Conservation (phyloP, 1,140 invertebrate genomes). For the Drosophila busckii region DNA sequence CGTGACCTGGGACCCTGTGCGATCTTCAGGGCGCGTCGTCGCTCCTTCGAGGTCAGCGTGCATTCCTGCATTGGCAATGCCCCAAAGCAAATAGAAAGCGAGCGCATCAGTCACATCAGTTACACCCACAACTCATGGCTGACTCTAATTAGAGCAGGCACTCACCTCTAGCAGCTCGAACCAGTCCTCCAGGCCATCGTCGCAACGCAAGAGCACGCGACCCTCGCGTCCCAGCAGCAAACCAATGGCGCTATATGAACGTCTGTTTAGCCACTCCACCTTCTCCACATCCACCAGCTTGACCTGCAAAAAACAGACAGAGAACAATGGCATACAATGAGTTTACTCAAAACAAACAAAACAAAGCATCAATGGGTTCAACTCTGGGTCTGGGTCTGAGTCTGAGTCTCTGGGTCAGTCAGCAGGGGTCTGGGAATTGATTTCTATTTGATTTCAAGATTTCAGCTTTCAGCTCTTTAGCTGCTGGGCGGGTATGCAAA, state of each 20-base stretch:
- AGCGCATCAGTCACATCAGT: too few species aligned
- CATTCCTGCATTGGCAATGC: conserved; percentile 79
- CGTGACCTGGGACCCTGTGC: conserved; percentile 79
- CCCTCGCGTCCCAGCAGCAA: conserved; percentile 81
- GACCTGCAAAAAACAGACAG: too few species aligned
- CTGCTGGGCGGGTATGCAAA: too few species aligned
- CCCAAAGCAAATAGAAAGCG: too few species aligned
- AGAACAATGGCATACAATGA: too few species aligned
- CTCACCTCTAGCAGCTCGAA: conserved; percentile 81
- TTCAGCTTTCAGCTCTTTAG: conserved; percentile 2
- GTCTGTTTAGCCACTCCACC: conserved; percentile 84
- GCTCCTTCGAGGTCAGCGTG: conserved; percentile 82
- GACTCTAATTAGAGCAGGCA: neutral
- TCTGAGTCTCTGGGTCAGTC: conserved; percentile 22
- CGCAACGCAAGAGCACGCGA: conserved; percentile 81
- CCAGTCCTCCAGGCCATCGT: conserved; percentile 82
- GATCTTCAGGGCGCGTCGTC: conserved; percentile 80
- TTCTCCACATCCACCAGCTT: conserved; percentile 84
- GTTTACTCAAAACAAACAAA: conserved; percentile 36
- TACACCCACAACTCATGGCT: neutral
- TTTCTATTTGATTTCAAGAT: neutral
- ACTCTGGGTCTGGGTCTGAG: conserved; percentile 39
- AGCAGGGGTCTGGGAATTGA: conserved; percentile 38
- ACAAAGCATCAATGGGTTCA: conserved; percentile 28
- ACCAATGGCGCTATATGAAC: conserved; percentile 82